phyloP scores from a whole-genome alignment of 1,140 invertebrate species.

The Meloidogyne exigua region DNA sequence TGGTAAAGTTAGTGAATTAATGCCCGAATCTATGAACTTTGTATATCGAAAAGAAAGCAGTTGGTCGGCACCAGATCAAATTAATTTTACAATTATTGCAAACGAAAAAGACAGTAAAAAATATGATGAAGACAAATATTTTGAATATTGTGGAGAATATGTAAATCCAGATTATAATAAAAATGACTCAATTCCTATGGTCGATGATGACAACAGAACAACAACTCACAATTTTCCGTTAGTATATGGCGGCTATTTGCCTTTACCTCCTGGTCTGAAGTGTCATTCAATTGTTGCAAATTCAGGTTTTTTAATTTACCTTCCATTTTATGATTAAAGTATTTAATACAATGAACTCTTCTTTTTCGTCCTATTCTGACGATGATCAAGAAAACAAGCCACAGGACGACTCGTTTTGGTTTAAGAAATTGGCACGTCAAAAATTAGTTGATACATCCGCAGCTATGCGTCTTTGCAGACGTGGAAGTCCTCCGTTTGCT shows the following conservation, averaged over 20 bases:
- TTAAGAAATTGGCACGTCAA: not conserved
- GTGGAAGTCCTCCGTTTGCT: constrained; percentile 22
- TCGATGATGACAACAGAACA: too few relatives aligned
- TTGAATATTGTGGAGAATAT: not conserved
- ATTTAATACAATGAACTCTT: not conserved
- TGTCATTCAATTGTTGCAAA: not conserved
- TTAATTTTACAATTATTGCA: not conserved
- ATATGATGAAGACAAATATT: constrained; percentile 10
- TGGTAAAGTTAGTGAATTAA: not conserved
- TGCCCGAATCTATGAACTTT: not conserved
- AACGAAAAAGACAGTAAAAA: not conserved
- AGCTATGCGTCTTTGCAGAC: constrained; percentile 12
- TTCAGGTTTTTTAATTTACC: not conserved
- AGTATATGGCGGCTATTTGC: too few relatives aligned
- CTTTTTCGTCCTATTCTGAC: constrained; percentile 6
- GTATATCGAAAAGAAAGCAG: not conserved
- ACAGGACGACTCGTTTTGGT: not conserved
- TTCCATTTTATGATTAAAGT: not conserved
- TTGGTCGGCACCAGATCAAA: constrained; percentile 24
- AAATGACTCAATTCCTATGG: too few relatives aligned
- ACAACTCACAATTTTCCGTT: too few relatives aligned
- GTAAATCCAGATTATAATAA: too few relatives aligned
- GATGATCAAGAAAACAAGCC: not conserved
- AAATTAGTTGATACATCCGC: not conserved
- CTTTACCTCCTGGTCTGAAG: not conserved